These are phyloP conservation scores for Maconellicoccus hirsutus DNA, from an alignment of 1,140 invertebrate species.

Conservation along the genomic window DNA sequence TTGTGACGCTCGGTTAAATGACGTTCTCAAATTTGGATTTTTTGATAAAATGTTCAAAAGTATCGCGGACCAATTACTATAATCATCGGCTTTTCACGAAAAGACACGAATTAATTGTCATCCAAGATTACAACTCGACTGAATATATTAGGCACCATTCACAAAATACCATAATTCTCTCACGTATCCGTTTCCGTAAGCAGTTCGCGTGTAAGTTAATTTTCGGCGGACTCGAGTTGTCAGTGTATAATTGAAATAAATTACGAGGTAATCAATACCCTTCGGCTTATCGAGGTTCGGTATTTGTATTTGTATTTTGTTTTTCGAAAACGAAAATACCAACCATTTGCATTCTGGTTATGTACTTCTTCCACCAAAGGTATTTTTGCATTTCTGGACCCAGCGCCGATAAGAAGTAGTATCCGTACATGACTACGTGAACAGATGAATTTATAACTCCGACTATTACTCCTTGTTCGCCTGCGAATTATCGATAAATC, in stretches of 20 bases:
- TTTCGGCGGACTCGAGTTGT: too few species aligned
- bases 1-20: too few species aligned
- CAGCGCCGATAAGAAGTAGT: conserved; percentile 34
- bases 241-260: too few species aligned
- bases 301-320: too few species aligned
- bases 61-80: background rate
- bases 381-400: conserved; percentile 33
- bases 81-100: background rate
- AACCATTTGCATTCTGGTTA: conserved; percentile 35
- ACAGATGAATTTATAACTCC: conserved; percentile 44
- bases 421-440: conserved; percentile 40
- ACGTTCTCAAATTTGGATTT: too few species aligned
- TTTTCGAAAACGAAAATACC: background rate
- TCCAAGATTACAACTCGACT: background rate
- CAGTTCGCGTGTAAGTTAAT: background rate
- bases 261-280: too few species aligned
- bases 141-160: background rate
- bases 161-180: background rate
- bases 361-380: conserved; percentile 36
- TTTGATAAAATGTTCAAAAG: too few species aligned
- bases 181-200: background rate
- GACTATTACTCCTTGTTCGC: conserved; percentile 40
- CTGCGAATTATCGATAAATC: conserved; percentile 34
- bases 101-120: background rate
- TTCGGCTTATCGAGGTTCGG: too few species aligned